Conservation (phyloP, 2,888 invertebrate species). For the Drosophila fungiperda region DNA sequence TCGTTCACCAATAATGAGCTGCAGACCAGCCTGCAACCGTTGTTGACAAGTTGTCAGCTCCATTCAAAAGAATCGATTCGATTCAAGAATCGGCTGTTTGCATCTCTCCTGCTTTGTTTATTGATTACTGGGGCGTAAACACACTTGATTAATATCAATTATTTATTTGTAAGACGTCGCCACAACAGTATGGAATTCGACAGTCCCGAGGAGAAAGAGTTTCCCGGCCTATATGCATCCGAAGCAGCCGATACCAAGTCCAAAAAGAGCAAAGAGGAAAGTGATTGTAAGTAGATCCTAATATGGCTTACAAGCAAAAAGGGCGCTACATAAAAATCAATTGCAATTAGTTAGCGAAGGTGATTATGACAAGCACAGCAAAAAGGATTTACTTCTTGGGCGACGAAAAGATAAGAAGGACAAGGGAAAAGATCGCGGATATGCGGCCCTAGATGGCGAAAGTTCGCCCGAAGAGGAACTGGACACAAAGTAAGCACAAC, state of each 20-base stretch:
- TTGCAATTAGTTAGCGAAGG: slow-evolving; percentile 90
- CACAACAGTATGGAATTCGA: slow-evolving; percentile 82
- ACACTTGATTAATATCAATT: slow-evolving; percentile 33
- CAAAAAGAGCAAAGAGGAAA: slow-evolving; percentile 89
- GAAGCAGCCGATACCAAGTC: slow-evolving; percentile 86
- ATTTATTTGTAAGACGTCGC: slow-evolving; percentile 30
- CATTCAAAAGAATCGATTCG: slow-evolving; percentile 13
- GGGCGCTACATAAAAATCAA: slow-evolving; percentile 30
- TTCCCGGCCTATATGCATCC: slow-evolving; percentile 94
- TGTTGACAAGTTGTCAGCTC: slow-evolving; percentile 12
- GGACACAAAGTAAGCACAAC: slow-evolving; percentile 89
- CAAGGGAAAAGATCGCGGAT: slow-evolving; percentile 93
- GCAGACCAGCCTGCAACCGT: not conserved
- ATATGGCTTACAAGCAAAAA: slow-evolving; percentile 2
- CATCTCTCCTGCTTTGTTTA: slow-evolving; percentile 42
- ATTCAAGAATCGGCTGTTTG: slow-evolving; percentile 14
- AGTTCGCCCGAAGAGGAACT: slow-evolving; percentile 96
- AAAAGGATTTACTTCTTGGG: slow-evolving; percentile 91
- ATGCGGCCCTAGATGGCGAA: slow-evolving; percentile 94
- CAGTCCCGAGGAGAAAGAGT: slow-evolving; percentile 95
- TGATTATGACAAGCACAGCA: slow-evolving; percentile 91
- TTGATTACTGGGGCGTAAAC: slow-evolving; percentile 60
- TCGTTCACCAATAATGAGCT: not conserved
- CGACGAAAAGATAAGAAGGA: slow-evolving; percentile 94
- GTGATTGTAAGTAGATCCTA: slow-evolving; percentile 89